Base-by-base conservation (phyloP, 2,797 vertebrate genomes). In the Brotula barbata region DNA sequence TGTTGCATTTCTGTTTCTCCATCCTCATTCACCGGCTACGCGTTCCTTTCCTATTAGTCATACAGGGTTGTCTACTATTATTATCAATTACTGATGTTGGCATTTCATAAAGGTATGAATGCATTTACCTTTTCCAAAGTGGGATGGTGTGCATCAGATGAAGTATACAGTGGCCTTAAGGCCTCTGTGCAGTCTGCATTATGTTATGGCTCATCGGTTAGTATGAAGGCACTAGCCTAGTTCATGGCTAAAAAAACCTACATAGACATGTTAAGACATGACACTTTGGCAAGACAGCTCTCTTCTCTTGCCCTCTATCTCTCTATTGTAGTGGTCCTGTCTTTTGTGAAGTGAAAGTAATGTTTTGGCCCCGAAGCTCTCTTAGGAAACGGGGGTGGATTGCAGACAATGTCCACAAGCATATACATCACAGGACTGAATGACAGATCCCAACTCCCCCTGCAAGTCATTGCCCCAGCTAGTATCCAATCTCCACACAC, bases 261-360 rank as follows among this genome's bases (percentile, higher is more conserved):
- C 59, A 80, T 77, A 66, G 75, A 85, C 76, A 80, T 70, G 82
- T 73, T 73, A 83, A 57, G 76, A 85, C 69, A 64, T 65, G 71
- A 78, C 74, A 82, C 58, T 83, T 31, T 39, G 49, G 61, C 64
- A 71, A 79, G 77, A 78, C 66, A 62, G 77, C 68, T 70, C 80
- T 66, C 66, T 63, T 47, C 50, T 66, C 51, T 19, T 71, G 69
- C 76, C 73, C 81, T 77, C 69, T 31, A 81, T 87, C 62, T 40
- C 63, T 75, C 74, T 19, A 73, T 80, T 87, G 81, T 84, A 55
- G 58, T 52, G 59, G 79, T 80, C 50, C 63, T 61, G 76, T 68
- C 80, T 85, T 86, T 87, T 78, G 70, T 84, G 77, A 61, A 83
- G 83, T 84, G 83, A 86, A 87, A 89, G 80, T 85, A 90, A 88